Percentiles rank a stretch among this genome's conserved stretches.
Evolutionary conservation across 2,888 invertebrate genomes (phyloP).

Genomic region (Eueremaeus valkanovi): DNA sequence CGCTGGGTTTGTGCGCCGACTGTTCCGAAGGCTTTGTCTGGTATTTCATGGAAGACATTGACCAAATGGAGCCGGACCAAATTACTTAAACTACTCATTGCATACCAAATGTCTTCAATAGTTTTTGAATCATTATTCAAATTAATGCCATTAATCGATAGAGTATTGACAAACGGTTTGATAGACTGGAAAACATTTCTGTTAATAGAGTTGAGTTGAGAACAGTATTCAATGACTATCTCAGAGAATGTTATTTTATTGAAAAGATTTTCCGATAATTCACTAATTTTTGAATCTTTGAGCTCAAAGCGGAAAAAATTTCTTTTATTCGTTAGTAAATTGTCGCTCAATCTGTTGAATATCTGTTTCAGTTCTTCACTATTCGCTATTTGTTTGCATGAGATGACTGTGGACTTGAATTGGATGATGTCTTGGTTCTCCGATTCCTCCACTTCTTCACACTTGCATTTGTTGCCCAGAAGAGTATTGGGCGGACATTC

Average conservation of each 20-base stretch:
- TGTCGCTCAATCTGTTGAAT: background rate
- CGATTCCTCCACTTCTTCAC: background rate
- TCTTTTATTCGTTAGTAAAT: background rate
- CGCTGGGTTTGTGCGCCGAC: background rate
- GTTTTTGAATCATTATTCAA: background rate
- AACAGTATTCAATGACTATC: background rate
- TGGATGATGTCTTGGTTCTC: background rate
- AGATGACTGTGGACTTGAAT: background rate
- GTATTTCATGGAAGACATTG: conserved; percentile 15
- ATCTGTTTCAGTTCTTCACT: background rate
- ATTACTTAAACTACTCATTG: background rate
- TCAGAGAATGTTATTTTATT: conserved; percentile 4
- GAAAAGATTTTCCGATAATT: background rate
- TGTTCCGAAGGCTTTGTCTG: background rate
- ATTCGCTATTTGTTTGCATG: background rate
- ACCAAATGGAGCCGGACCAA: background rate
- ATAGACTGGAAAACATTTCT: background rate
- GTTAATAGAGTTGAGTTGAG: background rate
- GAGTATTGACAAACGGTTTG: background rate
- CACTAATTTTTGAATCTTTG: background rate
- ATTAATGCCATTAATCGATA: background rate
- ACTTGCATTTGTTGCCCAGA: background rate
- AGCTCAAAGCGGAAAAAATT: background rate
- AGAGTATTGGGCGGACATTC: background rate
- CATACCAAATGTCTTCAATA: background rate